phyloP scores from a whole-genome alignment of 2,888 invertebrate genomes.

The Sminthurinus aureus region DNA sequence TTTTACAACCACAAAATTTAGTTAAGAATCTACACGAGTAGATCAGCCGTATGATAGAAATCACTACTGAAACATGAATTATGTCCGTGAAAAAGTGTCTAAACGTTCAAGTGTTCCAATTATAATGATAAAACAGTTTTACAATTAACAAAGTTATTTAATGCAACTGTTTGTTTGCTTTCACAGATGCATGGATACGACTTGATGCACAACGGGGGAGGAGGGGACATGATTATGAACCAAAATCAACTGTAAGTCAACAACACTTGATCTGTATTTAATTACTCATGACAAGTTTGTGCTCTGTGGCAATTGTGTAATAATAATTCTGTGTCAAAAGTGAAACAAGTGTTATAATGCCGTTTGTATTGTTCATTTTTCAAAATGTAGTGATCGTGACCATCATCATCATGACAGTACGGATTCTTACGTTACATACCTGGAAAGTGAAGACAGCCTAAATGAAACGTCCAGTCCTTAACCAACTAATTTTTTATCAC shows the following conservation, averaged over 20 bases:
- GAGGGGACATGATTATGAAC: slow-evolving; percentile 55
- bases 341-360: background rate
- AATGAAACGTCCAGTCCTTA: slow-evolving; percentile 69
- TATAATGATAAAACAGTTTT: too few relatives aligned
- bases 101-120: too few relatives aligned
- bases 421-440: slow-evolving; percentile 90
- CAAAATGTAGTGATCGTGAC: slow-evolving; percentile 59
- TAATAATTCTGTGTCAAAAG: background rate
- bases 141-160: too few relatives aligned
- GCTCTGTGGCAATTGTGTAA: background rate
- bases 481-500: slow-evolving; percentile 38
- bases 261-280: background rate
- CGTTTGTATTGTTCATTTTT: background rate
- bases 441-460: slow-evolving; percentile 81
- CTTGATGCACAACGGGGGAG: slow-evolving; percentile 63
- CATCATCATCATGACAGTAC: slow-evolving; percentile 78
- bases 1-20: too few relatives aligned
- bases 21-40: too few relatives aligned
- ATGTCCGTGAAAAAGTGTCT: too few relatives aligned
- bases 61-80: too few relatives aligned
- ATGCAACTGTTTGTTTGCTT: background rate
- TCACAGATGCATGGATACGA: slow-evolving; percentile 91
- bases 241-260: background rate
- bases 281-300: background rate
- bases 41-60: too few relatives aligned